These are phyloP conservation scores for Campoletis raptor DNA, from an alignment of 2,888 invertebrate species.

Conservation along the genomic window DNA sequence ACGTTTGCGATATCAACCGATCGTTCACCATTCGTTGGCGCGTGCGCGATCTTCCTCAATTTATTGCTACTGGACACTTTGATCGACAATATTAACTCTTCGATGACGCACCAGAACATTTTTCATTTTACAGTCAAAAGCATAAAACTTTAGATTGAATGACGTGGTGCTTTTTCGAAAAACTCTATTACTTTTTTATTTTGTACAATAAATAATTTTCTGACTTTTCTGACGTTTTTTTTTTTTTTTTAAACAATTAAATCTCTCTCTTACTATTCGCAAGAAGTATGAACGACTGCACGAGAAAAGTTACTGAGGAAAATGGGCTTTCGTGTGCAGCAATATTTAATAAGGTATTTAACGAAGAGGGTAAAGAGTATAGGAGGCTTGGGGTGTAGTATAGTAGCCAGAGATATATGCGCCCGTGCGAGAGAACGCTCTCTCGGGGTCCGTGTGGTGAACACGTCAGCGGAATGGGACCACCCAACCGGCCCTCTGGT, in stretches of 20 bases:
- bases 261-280: not conserved
- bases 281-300: constrained; percentile 46
- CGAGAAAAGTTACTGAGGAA: constrained; percentile 11
- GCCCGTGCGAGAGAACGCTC: constrained; percentile 64
- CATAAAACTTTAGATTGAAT: not conserved
- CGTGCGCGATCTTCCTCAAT: not conserved
- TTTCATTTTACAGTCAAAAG: not conserved
- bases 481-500: constrained; percentile 81
- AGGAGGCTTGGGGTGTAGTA: constrained; percentile 79
- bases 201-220: not conserved
- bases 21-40: not conserved
- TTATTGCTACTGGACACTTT: not conserved
- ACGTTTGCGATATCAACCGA: not conserved
- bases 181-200: not conserved
- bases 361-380: constrained; percentile 77
- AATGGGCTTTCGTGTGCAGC: constrained; percentile 79
- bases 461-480: constrained; percentile 84
- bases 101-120: no score
- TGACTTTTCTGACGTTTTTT: not conserved
- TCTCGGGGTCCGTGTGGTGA: constrained; percentile 82
- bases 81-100: not conserved
- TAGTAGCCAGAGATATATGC: constrained; percentile 76
- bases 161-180: not conserved
- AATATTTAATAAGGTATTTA: constrained; percentile 83
- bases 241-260: not conserved